Conservation (phyloP, 2,797 vertebrate genomes). For the Streptopelia turtur region DNA sequence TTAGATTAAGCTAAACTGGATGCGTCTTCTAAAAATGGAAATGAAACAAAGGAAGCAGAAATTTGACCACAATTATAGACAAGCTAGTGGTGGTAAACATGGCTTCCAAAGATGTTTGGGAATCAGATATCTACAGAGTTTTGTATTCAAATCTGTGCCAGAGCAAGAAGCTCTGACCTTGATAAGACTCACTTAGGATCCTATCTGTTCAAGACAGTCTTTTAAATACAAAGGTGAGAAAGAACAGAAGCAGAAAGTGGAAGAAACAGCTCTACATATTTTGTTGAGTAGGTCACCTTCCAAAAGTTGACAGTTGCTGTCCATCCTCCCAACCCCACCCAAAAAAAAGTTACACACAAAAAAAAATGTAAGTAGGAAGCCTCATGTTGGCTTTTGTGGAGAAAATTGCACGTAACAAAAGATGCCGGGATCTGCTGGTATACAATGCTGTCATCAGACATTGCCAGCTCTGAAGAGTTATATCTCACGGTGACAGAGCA, state of each 20-base stretch:
- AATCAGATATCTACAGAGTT: constrained; percentile 13
- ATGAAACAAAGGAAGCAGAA: constrained; percentile 37
- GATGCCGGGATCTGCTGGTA: background rate
- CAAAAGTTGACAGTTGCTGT: background rate
- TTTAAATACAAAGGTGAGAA: constrained; percentile 57
- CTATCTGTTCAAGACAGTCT: constrained; percentile 35
- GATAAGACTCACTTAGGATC: constrained; percentile 49
- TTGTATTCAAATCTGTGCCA: background rate
- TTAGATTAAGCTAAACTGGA: constrained; percentile 9
- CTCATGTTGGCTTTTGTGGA: background rate
- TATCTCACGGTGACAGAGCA: background rate
- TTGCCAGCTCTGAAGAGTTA: background rate
- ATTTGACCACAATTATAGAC: background rate
- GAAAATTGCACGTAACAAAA: accelerated
- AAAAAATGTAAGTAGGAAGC: background rate
- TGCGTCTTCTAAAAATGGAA: constrained; percentile 4
- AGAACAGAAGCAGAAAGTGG: constrained; percentile 55
- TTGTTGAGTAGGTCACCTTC: background rate
- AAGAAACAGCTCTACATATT: background rate
- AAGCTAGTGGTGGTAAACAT: background rate
- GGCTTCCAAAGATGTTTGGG: constrained; percentile 24
- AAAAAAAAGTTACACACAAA: background rate
- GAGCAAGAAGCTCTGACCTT: constrained; percentile 20
- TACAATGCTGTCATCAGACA: background rate
- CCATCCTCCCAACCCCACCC: too few relatives aligned